Conservation (phyloP, 2,888 invertebrate genomes). For the Camponotus fellah region DNA sequence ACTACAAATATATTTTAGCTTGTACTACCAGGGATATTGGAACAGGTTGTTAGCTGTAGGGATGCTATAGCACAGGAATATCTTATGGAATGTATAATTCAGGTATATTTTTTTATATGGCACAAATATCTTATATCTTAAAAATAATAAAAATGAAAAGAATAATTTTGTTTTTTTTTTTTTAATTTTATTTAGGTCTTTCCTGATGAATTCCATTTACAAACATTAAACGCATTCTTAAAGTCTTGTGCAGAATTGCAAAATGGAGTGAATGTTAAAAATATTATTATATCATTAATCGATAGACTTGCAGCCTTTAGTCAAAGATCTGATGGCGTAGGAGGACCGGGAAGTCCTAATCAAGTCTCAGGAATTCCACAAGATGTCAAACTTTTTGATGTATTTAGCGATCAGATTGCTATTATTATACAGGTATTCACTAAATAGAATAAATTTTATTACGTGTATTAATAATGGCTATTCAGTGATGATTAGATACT, state of each 20-base stretch:
- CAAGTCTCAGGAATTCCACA: slow-evolving; percentile 90
- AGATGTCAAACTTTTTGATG: slow-evolving; percentile 98
- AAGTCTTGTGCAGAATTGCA: slow-evolving; percentile 99
- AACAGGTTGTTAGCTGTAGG: slow-evolving; percentile 99
- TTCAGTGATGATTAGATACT: slow-evolving; percentile 80
- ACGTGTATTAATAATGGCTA: slow-evolving; percentile 28
- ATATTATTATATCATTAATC: slow-evolving; percentile 98
- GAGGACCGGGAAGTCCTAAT: slow-evolving; percentile 87
- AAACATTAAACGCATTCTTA: slow-evolving; percentile 97
- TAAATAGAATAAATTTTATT: slow-evolving; percentile 19
- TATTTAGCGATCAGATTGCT: slow-evolving; percentile 99
- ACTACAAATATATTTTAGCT: slow-evolving; percentile 85
- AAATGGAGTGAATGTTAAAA: slow-evolving; percentile 98
- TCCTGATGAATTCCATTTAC: slow-evolving; percentile 99
- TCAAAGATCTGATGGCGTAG: slow-evolving; percentile 90
- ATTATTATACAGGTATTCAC: slow-evolving; percentile 94
- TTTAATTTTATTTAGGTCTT: slow-evolving; percentile 90
- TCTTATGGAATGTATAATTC: slow-evolving; percentile 99
- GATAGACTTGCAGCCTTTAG: slow-evolving; percentile 95
- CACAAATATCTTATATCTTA: neutral
- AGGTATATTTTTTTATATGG: slow-evolving; percentile 87
- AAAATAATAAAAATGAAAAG: slow-evolving; percentile 38
- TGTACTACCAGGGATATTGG: slow-evolving; percentile 98
- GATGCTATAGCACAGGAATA: slow-evolving; percentile 99
- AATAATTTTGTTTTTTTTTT: slow-evolving; percentile 50